Evolutionary conservation across 2,113 vertebrate species (phyloP).

Genomic region (Tapirus terrestris): DNA sequence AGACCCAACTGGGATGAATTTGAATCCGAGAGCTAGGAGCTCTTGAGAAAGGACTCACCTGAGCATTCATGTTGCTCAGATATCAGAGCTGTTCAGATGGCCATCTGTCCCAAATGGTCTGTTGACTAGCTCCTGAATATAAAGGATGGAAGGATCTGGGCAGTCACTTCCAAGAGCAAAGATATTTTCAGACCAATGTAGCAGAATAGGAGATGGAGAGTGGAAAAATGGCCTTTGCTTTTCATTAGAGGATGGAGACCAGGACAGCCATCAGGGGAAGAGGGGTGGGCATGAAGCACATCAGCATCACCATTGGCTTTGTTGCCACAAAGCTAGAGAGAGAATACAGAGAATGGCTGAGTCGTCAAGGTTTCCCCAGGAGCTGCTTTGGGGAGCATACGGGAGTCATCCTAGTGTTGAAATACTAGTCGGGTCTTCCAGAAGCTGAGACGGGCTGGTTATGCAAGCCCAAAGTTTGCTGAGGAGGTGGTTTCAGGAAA

Average conservation of each 20-base stretch:
- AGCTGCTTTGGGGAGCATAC: too few relatives aligned
- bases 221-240: background rate
- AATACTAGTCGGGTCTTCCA: background rate
- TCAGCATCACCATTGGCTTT: background rate
- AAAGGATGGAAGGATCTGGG: background rate
- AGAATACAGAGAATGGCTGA: background rate
- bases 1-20: background rate
- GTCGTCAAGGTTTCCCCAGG: too few relatives aligned
- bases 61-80: background rate
- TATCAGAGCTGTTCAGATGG: background rate
- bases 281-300: background rate
- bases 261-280: background rate
- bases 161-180: background rate
- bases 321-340: background rate
- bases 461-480: background rate
- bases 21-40: background rate
- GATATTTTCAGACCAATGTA: background rate
- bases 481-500: background rate
- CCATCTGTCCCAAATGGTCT: background rate
- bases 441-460: background rate
- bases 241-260: too few relatives aligned
- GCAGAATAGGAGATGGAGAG: background rate
- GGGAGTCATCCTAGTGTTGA: background rate
- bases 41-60: background rate
- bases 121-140: background rate